Evolutionary conservation across 2,888 invertebrate genomes (phyloP), one percentile per base, ranked within the genome.

Genomic region (Plagodis pulveraria): DNA sequence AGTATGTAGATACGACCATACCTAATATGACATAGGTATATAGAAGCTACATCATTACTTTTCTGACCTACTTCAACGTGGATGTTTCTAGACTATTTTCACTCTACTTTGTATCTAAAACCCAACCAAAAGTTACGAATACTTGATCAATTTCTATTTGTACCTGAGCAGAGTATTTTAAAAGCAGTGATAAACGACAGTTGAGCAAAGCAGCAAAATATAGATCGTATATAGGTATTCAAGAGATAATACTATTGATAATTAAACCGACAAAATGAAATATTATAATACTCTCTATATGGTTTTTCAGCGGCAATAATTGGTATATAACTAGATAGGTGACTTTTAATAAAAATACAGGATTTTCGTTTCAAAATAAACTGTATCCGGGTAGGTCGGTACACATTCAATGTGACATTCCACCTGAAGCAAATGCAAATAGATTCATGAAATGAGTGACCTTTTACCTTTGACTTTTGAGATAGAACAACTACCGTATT

Each of bases 41-140:
- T 34, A 34, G 45, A 45, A n/a, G 45, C 45, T 45, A 22, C 22
- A 22, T 45, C 9, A 32, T 44, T 45, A 9, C 8, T n/a, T n/a
- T 41, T 10, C 41, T 2, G 0, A n/a, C 9, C 36, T 36, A 36
- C 36, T 8, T 36, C 6, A 7, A 36, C 36, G 22, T 22, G 22
- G 22, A 22, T 22, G 22, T 4, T 22, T 8, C 38, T 38, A 38
- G 38, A 38, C 5, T 38, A 38, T 8, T 8, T 8, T 8, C 9
- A 38, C 9, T 38, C 9, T 38, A 8, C 38, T 38, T 9, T 38
- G 7, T 38, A 6, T 5, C 7, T 38, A 4, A 38, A 8, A 5
- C 6, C 6, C 38, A 4, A 5, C 38, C 22, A 2, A 22, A 22
- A 22, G 38, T 38, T 38, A 4, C 9, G 5, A 38, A 4, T 38